Evolutionary conservation across 2,888 invertebrate species (phyloP).

Genomic region (Timema cristinae): DNA sequence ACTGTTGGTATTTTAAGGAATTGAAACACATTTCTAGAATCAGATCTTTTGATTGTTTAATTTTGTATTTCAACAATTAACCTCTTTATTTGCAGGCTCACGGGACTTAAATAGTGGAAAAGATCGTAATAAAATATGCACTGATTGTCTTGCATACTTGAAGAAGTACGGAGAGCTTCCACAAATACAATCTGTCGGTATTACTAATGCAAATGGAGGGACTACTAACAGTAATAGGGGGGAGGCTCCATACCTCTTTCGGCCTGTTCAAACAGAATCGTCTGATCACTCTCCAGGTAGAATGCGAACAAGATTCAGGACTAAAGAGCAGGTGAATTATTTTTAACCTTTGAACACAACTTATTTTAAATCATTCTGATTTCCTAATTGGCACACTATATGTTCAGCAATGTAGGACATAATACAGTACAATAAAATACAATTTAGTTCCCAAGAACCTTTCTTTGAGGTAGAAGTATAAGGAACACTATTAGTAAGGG

Average conservation of each 20-base stretch:
- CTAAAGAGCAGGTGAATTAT: slow-evolving; percentile 62
- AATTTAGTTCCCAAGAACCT: no score
- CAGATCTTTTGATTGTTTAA: no score
- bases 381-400: no score
- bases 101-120: slow-evolving; percentile 70
- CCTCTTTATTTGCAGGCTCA: slow-evolving; percentile 49
- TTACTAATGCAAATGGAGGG: slow-evolving; percentile 32
- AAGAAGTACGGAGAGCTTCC: slow-evolving; percentile 75
- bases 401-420: no score
- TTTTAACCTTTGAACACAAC: no score
- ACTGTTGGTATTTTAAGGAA: no score
- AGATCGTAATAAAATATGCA: slow-evolving; percentile 64
- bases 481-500: no score
- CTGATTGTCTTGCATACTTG: slow-evolving; percentile 69
- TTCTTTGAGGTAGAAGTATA: no score
- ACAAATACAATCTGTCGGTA: slow-evolving; percentile 41
- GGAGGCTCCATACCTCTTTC: slow-evolving; percentile 48
- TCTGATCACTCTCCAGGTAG: slow-evolving; percentile 60
- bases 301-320: slow-evolving; percentile 71
- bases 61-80: no score
- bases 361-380: no score
- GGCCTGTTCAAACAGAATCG: slow-evolving; percentile 49
- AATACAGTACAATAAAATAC: no score
- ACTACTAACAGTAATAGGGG: slow-evolving; percentile 33
- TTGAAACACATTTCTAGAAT: no score